These are phyloP conservation scores for Leptinotarsa juncta DNA, from an alignment of 2,888 invertebrate species.

Conservation along the genomic window DNA sequence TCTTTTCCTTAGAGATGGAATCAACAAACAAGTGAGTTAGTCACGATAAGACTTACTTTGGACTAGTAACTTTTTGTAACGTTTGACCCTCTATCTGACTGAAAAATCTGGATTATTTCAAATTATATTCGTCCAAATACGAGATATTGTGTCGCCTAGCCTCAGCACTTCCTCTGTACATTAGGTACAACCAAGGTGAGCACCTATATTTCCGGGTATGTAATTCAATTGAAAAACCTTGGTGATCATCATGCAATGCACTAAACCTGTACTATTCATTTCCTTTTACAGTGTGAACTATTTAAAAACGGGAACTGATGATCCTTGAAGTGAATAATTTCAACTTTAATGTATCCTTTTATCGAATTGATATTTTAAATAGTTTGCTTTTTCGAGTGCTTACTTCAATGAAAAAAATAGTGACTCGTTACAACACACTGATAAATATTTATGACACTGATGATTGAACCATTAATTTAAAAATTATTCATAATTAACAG, in stretches of 20 bases:
- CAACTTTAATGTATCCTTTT: no score
- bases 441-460: no score
- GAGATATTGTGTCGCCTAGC: constrained; percentile 39
- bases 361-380: no score
- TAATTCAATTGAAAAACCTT: constrained; percentile 52
- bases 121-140: constrained; percentile 38
- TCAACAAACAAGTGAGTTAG: no score
- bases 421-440: no score
- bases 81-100: neutral
- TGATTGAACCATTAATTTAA: no score
- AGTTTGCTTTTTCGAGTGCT: no score
- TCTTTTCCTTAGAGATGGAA: no score
- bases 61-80: neutral
- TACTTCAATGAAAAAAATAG: no score
- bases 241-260: constrained; percentile 52
- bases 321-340: no score
- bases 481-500: no score
- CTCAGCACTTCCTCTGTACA: constrained; percentile 51
- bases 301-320: neutral
- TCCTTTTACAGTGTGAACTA: constrained; percentile 5
- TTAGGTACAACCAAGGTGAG: constrained; percentile 56
- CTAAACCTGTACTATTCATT: constrained; percentile 21
- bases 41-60: neutral
- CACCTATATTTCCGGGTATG: constrained; percentile 53
- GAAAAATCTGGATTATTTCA: neutral